Base-by-base conservation (phyloP, 2,113 vertebrate genomes). In the Rhea pennata region DNA sequence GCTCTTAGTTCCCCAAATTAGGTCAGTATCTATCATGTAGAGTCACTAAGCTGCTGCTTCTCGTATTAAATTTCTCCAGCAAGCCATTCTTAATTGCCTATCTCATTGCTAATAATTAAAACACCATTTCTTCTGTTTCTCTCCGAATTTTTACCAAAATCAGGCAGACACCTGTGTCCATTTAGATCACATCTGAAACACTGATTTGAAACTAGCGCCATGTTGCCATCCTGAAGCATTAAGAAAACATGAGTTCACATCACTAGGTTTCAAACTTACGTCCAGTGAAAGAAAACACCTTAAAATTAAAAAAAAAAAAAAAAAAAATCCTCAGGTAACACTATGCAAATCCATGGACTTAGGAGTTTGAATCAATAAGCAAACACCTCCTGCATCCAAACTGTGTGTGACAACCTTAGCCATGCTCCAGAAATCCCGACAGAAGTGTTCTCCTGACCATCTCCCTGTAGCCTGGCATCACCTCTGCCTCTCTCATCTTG, bases 71-170 rank as follows among this genome's bases (percentile, higher is more conserved):
- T 85, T 87, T 92, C 89, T 79, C 75, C 33, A 93, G 85, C 67
- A 84, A 93, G 59, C 42, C 51, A 71, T 70, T 73, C 71, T 79
- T 92, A 85, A 92, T 76, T 53, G 76, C 59, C 27, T 59, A 15
- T 88, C 87, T 95, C 64, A 61, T 56, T 80, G 72, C 64, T 84
- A 87, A 89, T 87, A 95, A 90, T 93, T 85, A 93, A 96, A 93
- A 67, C 24, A 64, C 11, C 6, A 79, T 93, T 95, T 91, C 48
- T 91, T 53, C 40, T 31, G 26, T 91, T 94, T 91, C 80, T 85
- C 53, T 88, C 59, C 62, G 58, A 94, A 92, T 51, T 78, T 56
- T 59, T 89, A 79, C 50, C 26, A 21, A 94, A 85, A 76, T 8
- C 2, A 89, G 26, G 14, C 44, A 84, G 51, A 84, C 40, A 29